These are phyloP conservation scores for human (Homo sapiens) DNA, from an alignment of 2,113 vertebrate genomes.

Conservation along the genomic window GRCh38 chr3:42647001-42647500, in stretches of 20 bases:
- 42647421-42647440: neutral
- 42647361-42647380: conserved; percentile 61
- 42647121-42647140: neutral
- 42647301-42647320: conserved; percentile 24
- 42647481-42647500: neutral
- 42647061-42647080: neutral
- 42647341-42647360: conserved; percentile 80
- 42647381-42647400: conserved; percentile 38
- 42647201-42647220: neutral
- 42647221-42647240: conserved; percentile 3
- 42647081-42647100: neutral
- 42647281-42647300: neutral
- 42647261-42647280: neutral
- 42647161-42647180: neutral
- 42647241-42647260: conserved; percentile 36
- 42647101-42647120: neutral
- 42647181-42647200: too few species aligned
- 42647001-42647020: neutral
- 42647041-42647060: neutral
- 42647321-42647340: conserved; percentile 39
- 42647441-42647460: neutral
- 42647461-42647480: neutral
- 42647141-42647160: neutral
- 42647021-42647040: neutral
- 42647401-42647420: neutral